phyloP scores from a whole-genome alignment of 1,140 invertebrate genomes.

The Drosophila dunni region DNA sequence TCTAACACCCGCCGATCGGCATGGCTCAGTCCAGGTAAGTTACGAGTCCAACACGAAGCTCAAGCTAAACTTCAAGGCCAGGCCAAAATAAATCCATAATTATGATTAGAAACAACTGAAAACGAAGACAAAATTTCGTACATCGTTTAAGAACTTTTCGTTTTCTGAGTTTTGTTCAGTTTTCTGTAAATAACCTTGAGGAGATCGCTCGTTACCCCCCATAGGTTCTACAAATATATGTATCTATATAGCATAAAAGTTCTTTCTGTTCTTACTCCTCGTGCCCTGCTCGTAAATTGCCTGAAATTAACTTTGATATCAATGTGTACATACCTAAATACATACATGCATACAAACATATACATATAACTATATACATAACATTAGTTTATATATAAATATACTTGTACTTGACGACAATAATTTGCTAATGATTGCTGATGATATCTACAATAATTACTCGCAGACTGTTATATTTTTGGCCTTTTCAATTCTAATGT shows the following conservation, averaged over 20 bases:
- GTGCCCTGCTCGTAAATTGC: conserved; percentile 36
- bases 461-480: conserved; percentile 85
- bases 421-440: no score
- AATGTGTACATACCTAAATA: conserved; percentile 16
- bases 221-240: conserved; percentile 8
- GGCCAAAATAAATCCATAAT: conserved; percentile 1
- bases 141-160: conserved; percentile 25
- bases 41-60: conserved; percentile 55
- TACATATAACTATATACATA: conserved; percentile 1
- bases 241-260: conserved; percentile 20
- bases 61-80: conserved; percentile 8
- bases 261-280: conserved; percentile 6
- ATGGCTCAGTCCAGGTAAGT: conserved; percentile 96
- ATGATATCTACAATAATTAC: conserved; percentile 70
- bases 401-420: no score
- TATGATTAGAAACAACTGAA: neutral
- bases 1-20: conserved; percentile 96
- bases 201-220: neutral
- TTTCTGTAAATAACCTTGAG: conserved; percentile 36
- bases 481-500: conserved; percentile 85
- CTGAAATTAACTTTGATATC: conserved; percentile 21
- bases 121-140: neutral
- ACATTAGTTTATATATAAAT: conserved; percentile 2
- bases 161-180: conserved; percentile 46
- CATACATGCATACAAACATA: conserved; percentile 10